Base-by-base conservation (phyloP, 2,797 vertebrate species). In the Halcyon chelicuti region DNA sequence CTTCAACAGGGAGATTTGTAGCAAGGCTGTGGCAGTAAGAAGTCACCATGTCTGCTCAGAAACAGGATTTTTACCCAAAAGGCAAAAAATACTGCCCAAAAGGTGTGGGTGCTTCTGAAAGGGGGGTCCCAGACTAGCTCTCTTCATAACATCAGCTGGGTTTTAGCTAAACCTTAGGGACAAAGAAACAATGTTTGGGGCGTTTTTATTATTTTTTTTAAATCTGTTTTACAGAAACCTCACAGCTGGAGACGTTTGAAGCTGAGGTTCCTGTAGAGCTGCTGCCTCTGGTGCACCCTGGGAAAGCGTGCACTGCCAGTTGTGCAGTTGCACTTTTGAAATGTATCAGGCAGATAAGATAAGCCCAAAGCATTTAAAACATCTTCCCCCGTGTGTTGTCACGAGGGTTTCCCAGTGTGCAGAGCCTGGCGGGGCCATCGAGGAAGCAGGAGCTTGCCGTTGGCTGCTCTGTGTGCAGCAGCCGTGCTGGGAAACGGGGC, bases 291-390 rank as follows among this genome's bases (percentile, higher is more conserved):
- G 51, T 19, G 8, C 4, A 0, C n/a, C 31, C 28, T n/a, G 29
- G 47, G 42, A 40, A 66, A 33, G 29, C 0, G 2, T 8, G 63
- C 4, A 0, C 40, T 15, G 14, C 14, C 52, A 3, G 6, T n/a
- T 14, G 35, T 10, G 73, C 37, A 15, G 23, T 5, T 7, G 5
- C 23, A 5, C 39, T 33, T 79, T 52, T 33, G 29, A 37, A 40
- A 52, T 12, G 1, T 5, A 35, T 8, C 21, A 4, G 60, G 52
- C 25, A 44, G 70, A 17, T 51, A 7, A 60, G 40, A 28, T 23
- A 33, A 55, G n/a, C 62, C 51, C 21, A 8, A 29, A n/a, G 40
- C 2, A 0, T 49, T 73, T 40, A 44, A 66, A 71, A 26, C 26
- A 14, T 35, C 52, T 40, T 52, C 63, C 75, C 25, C 1, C 1